Base-by-base conservation (phyloP, 2,113 vertebrate genomes). In the Myiopsitta monachus region DNA sequence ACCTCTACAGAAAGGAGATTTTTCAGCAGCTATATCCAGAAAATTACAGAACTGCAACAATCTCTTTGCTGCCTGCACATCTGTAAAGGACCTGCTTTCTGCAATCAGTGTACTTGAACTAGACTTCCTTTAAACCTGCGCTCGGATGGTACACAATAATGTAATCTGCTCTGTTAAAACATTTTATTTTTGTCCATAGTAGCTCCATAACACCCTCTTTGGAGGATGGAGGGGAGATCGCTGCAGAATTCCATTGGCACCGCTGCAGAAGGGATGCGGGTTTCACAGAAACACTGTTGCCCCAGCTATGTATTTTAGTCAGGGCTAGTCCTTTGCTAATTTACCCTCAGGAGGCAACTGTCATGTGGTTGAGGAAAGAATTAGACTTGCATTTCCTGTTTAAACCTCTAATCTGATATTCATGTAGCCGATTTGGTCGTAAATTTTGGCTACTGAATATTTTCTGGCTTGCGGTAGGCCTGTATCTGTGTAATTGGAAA, bases 361-460 rank as follows among this genome's bases (percentile, higher is more conserved):
- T 77, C 67, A 23, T 85, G 66, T 0, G 0, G 19, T 36, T 75
- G 77, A 91, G 63, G 76, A 93, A 73, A 83, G 88, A 87, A 89
- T 92, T 92, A 94, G 77, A 63, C 72, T 55, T 67, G 33, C 62
- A 74, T 96, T 80, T 83, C 67, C 59, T 92, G 74, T 67, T 83
- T 92, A 92, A 92, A 77, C 21, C 31, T 93, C 81, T 95, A 83
- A 96, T 91, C 87, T 94, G 82, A 92, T 94, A 95, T 69, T 92
- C 75, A 54, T 91, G 38, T 80, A 87, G 72, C 86, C 2, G 30
- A 81, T 96, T 75, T 89, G 68, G 55, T 94, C 13, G 2, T 57
- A 90, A 76, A 92, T 92, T 95, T 97, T 96, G 94, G 89, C 83
- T 90, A 87, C 83, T 86, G 82, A 83, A 95, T 95, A 78, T 62